These are phyloP conservation scores for Hozukius guyotensis DNA, from an alignment of 2,797 vertebrate species.

Conservation along the genomic window DNA sequence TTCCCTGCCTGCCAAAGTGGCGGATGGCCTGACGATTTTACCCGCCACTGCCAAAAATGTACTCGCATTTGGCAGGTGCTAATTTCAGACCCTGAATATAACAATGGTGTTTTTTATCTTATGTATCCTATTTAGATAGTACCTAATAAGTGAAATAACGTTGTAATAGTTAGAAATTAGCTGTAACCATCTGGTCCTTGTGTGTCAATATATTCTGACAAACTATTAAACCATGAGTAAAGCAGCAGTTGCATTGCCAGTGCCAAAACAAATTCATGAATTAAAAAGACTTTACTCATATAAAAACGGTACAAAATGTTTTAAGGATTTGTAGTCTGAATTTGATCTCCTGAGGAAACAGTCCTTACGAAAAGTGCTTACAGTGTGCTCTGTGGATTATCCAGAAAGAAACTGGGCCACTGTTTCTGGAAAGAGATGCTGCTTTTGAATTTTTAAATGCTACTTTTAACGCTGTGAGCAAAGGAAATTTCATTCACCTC, in stretches of 20 bases:
- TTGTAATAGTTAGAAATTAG: background rate
- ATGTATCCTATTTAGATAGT: background rate
- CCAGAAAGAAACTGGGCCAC: slow-evolving; percentile 7
- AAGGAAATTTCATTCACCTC: slow-evolving; percentile 7
- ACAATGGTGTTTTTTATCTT: background rate
- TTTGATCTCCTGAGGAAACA: background rate
- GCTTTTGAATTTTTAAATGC: slow-evolving; percentile 38
- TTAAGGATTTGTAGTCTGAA: background rate
- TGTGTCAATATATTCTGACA: background rate
- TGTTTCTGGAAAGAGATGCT: slow-evolving; percentile 18
- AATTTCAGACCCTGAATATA: background rate
- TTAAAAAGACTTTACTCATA: background rate
- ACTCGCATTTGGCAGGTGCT: too few relatives aligned
- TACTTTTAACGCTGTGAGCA: slow-evolving; percentile 14
- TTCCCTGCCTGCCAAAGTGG: too few relatives aligned
- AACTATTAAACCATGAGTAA: background rate
- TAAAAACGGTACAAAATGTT: background rate
- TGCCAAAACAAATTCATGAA: background rate
- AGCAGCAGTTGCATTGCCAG: background rate
- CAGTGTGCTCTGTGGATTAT: slow-evolving; percentile 11
- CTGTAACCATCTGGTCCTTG: background rate
- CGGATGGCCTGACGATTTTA: too few relatives aligned
- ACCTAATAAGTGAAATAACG: background rate
- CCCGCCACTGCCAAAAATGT: too few relatives aligned
- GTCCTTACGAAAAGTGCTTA: slow-evolving; percentile 6